Conservation (phyloP, 2,888 invertebrate genomes). For the Dynastes hyllus region DNA sequence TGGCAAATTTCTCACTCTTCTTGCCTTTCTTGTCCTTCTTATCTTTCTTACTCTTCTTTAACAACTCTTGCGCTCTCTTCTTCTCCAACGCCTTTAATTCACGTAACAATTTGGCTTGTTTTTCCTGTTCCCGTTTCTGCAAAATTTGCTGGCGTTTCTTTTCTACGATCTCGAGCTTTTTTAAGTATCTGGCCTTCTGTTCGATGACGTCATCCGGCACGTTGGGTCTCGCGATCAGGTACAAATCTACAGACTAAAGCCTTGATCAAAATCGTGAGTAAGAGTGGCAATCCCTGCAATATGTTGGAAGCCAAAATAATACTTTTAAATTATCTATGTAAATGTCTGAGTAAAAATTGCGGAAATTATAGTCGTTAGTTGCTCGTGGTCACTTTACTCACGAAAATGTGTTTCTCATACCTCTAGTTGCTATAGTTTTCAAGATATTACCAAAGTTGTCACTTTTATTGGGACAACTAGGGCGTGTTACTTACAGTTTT, state of each 20-base stretch:
- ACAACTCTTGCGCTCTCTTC: constrained; percentile 42
- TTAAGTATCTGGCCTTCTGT: constrained; percentile 56
- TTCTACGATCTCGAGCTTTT: constrained; percentile 53
- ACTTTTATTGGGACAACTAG: background rate
- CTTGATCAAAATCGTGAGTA: background rate
- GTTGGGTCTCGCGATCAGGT: constrained; percentile 58
- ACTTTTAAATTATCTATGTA: too few species aligned
- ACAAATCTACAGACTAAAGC: constrained; percentile 55
- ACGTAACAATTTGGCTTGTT: constrained; percentile 33
- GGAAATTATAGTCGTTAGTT: too few species aligned
- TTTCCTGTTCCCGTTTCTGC: constrained; percentile 50
- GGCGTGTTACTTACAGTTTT: constrained; percentile 54
- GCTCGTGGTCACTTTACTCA: too few species aligned
- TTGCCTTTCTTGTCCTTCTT: constrained; percentile 49
- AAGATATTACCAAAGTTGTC: too few species aligned
- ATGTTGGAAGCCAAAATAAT: too few species aligned
- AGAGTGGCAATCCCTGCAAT: background rate
- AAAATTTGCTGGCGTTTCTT: constrained; percentile 51
- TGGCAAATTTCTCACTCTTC: background rate
- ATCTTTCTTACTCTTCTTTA: constrained; percentile 41
- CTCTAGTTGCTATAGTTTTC: too few species aligned
- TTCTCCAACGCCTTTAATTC: constrained; percentile 44
- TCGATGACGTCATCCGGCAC: constrained; percentile 55
- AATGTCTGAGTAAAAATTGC: too few species aligned
- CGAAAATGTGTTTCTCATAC: too few species aligned